A percentile compares a stretch with the other conserved stretches of the same genome.
phyloP scores from a whole-genome alignment of 1,140 invertebrate genomes.

The Drosophila biarmipes region DNA sequence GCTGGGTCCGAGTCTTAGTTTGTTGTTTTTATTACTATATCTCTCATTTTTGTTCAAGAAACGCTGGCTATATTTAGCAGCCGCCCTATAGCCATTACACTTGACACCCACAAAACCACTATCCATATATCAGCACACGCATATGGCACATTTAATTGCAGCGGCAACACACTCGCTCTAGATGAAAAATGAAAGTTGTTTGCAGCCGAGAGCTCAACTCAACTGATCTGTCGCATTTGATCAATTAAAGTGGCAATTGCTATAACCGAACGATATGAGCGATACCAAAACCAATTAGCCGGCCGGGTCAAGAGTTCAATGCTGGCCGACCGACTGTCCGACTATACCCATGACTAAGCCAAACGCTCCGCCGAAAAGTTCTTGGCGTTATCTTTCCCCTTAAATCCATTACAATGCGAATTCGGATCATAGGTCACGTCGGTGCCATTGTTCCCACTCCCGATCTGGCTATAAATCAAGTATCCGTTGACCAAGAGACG shows the following conservation, averaged over 20 bases:
- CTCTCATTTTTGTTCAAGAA: constrained; percentile 9
- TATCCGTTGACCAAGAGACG: constrained; percentile 1
- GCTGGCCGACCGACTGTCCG: constrained; percentile 29
- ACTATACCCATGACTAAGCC: constrained; percentile 38
- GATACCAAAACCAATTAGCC: constrained; percentile 69
- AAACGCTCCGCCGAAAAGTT: constrained; percentile 11
- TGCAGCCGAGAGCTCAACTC: constrained; percentile 38
- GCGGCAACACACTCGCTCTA: constrained; percentile 52
- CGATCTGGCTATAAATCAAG: constrained; percentile 53
- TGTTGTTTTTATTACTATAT: not conserved
- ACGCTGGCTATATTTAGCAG: constrained; percentile 72
- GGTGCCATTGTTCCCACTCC: constrained; percentile 34
- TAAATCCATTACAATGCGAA: constrained; percentile 47
- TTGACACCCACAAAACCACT: constrained; percentile 77
- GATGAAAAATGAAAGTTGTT: constrained; percentile 81
- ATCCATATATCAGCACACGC: constrained; percentile 37
- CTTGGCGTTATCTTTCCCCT: constrained; percentile 29
- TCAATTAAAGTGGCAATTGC: constrained; percentile 75
- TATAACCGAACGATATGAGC: constrained; percentile 49
- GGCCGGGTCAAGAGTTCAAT: constrained; percentile 74
- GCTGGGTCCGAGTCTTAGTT: constrained; percentile 44
- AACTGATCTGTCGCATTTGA: constrained; percentile 65
- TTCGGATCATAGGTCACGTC: constrained; percentile 54
- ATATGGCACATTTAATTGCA: constrained; percentile 79
- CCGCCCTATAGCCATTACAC: constrained; percentile 77